These are phyloP conservation scores for Sebastes wilsoni DNA, from an alignment of 2,797 vertebrate genomes.

Conservation along the genomic window DNA sequence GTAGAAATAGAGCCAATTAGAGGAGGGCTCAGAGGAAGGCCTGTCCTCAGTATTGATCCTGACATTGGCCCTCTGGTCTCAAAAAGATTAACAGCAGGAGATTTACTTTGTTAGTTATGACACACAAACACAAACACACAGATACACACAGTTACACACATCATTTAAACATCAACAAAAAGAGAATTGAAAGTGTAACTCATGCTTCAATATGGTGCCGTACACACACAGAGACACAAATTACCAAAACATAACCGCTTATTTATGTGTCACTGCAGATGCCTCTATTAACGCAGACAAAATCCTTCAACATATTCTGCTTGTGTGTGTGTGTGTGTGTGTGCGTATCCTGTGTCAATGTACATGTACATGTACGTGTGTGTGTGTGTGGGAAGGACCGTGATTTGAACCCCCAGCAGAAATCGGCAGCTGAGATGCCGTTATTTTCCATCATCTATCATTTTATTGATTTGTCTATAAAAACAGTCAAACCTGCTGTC, in stretches of 20 bases:
- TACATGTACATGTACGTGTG: neutral
- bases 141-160: slow-evolving; percentile 25
- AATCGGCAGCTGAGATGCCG: slow-evolving; percentile 72
- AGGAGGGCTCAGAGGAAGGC: slow-evolving; percentile 67
- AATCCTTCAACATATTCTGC: slow-evolving; percentile 13
- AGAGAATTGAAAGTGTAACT: slow-evolving; percentile 50
- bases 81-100: slow-evolving; percentile 74
- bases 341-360: neutral
- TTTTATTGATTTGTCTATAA: slow-evolving; percentile 85
- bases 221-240: slow-evolving; percentile 16
- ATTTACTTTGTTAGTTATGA: slow-evolving; percentile 75
- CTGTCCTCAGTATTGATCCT: slow-evolving; percentile 81
- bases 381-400: neutral
- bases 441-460: slow-evolving; percentile 84
- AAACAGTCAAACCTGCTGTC: slow-evolving; percentile 82
- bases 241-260: slow-evolving; percentile 28
- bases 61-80: slow-evolving; percentile 73
- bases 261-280: slow-evolving; percentile 41
- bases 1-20: slow-evolving; percentile 75
- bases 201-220: slow-evolving; percentile 20
- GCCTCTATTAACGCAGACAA: slow-evolving; percentile 41
- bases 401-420: slow-evolving; percentile 73
- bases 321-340: neutral
- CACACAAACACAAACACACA: slow-evolving; percentile 54
- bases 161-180: slow-evolving; percentile 30